Base-by-base conservation (phyloP, 2,888 invertebrate genomes). In the Encarsia formosa region DNA sequence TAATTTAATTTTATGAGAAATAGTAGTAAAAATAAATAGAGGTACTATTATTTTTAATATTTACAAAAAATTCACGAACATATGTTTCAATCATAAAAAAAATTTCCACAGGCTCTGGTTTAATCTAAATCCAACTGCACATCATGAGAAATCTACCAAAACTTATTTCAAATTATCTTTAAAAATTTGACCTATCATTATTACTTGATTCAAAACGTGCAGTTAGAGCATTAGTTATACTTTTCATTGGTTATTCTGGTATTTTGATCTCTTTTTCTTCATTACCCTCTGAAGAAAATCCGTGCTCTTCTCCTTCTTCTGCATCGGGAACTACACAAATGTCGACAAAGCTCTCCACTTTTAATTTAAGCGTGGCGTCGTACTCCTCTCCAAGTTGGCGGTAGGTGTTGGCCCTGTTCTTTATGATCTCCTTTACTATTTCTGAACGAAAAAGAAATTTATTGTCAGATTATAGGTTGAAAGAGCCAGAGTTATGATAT, bases 371-470 rank as follows among this genome's bases (percentile, higher is more conserved):
- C 11, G 64, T 57, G 11, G 59, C 59, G 50, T 71, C 69, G 37
- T 73, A 69, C 22, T 72, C 70, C 51, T 74, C 72, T 15, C 71
- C 72, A 50, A 76, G 65, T 34, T 67, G 67, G 41, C 75, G 76
- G 72, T 82, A 81, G 59, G 82, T 77, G 68, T 82, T 83, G 0
- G 85, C 85, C 57, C 88, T 81, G 61, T 84, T 85, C 68, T 86
- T 86, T 65, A 89, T 79, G 66, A 90, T 88, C 73, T 88, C 88
- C 61, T 81, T 80, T 31, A 90, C 84, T 49, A 90, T 86, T 68
- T 87, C 88, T 84, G 74, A 43, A 69, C 63, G 24, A 13, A 34
- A 9, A 47, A 16, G n/a, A n/a, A n/a, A n/a, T n/a, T n/a, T n/a
- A n/a, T n/a, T n/a, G n/a, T n/a, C n/a, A n/a, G n/a, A n/a, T n/a